A percentile compares a stretch with the other conserved stretches of the same genome.
phyloP scores from a whole-genome alignment of 1,140 invertebrate species.

The Procambarus virginalis region DNA sequence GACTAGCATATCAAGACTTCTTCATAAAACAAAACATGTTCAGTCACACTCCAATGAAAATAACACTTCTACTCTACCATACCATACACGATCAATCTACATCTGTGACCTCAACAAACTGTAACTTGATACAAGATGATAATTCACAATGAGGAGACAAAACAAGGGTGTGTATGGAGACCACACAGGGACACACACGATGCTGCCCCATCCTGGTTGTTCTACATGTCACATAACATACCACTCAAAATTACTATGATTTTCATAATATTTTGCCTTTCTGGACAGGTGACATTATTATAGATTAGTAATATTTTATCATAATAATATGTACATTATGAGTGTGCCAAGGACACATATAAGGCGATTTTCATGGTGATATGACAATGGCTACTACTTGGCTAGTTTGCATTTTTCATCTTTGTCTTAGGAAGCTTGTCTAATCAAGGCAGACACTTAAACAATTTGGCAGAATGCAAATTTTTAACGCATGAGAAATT shows the following conservation, averaged over 20 bases:
- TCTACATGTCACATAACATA: constrained; percentile 38
- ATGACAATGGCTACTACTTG: not conserved
- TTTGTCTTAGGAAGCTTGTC: no score
- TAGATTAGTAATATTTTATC: not conserved
- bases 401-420: not conserved
- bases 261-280: constrained; percentile 7
- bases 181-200: constrained; percentile 23
- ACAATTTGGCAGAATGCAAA: not conserved
- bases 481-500: not conserved
- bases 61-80: not conserved
- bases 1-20: not conserved
- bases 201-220: constrained; percentile 30
- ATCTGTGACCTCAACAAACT: not conserved
- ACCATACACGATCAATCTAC: not conserved
- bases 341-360: constrained; percentile 14
- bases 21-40: not conserved
- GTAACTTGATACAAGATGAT: not conserved
- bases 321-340: constrained; percentile 37
- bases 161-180: not conserved
- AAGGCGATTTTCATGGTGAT: not conserved
- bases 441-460: not conserved
- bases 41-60: not conserved
- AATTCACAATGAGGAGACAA: not conserved
- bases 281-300: constrained; percentile 29
- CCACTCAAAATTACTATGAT: constrained; percentile 46